Percentiles rank a stretch among this genome's conserved stretches.
Evolutionary conservation across 2,888 invertebrate genomes (phyloP).

Genomic region (Leptinotarsa peninsularis): DNA sequence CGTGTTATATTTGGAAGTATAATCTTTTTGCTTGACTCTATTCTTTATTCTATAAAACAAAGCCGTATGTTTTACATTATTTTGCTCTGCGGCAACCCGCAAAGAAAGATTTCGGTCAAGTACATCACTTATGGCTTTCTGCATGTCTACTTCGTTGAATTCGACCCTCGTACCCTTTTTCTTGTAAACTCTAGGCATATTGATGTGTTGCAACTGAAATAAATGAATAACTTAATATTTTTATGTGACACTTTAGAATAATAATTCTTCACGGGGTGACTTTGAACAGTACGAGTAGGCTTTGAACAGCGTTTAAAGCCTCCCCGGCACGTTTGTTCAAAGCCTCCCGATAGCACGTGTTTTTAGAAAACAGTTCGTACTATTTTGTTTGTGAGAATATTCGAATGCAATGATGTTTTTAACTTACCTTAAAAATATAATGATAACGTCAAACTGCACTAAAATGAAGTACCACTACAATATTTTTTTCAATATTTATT

Average conservation of each 20-base stretch:
- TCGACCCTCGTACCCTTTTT: background rate
- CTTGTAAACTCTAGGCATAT: no score
- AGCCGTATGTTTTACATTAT: background rate
- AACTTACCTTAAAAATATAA: constrained; percentile 7
- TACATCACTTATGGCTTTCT: background rate
- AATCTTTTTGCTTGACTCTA: background rate
- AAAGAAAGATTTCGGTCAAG: background rate
- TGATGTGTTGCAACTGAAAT: no score
- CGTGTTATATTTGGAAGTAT: constrained; percentile 1
- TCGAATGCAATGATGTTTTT: background rate
- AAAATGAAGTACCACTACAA: background rate
- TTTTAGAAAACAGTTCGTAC: background rate
- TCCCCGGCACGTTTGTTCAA: constrained; percentile 3
- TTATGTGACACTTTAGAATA: background rate
- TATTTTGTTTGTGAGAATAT: background rate
- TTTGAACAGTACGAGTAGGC: constrained; percentile 9
- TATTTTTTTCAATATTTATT: background rate
- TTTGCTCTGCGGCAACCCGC: background rate
- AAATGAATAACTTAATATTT: background rate
- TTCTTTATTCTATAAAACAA: background rate
- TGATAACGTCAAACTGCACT: background rate
- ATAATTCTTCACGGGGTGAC: background rate
- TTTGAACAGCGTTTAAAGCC: constrained; percentile 12
- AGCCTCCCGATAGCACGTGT: background rate
- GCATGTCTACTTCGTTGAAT: constrained; percentile 2